phyloP scores from a whole-genome alignment of 2,888 invertebrate genomes.

The Rotaria sp. region DNA sequence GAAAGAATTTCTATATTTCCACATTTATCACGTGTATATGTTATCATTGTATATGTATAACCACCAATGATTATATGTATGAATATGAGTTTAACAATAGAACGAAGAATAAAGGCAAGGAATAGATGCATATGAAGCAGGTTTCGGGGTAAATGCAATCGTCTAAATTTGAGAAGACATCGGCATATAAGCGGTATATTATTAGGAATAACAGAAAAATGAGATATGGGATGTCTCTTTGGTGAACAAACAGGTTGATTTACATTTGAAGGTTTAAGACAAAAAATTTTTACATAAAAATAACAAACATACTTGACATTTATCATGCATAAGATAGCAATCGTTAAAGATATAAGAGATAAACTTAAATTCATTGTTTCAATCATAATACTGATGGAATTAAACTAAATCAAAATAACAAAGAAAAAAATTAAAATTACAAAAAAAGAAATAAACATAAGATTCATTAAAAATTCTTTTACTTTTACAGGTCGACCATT shows the following conservation, averaged over 20 bases:
- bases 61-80: not conserved
- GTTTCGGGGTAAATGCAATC: not conserved
- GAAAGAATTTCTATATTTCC: not conserved
- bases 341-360: not conserved
- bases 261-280: not conserved
- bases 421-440: not conserved
- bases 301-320: not conserved
- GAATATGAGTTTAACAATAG: not conserved
- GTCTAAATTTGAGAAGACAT: not conserved
- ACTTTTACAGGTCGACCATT: not conserved
- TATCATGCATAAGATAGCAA: not conserved
- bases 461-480: not conserved
- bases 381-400: not conserved
- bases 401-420: not conserved
- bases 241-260: not conserved
- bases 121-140: constrained; percentile 5
- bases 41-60: not conserved
- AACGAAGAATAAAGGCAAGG: not conserved
- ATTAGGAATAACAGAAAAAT: not conserved
- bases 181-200: not conserved
- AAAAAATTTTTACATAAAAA: not conserved
- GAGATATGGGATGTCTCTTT: not conserved
- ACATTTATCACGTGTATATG: not conserved
- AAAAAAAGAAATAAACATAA: too few relatives aligned
- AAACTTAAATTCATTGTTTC: not conserved